Evolutionary conservation across 2,797 vertebrate species (phyloP).

Genomic region (Enteromius afrohamiltoni): DNA sequence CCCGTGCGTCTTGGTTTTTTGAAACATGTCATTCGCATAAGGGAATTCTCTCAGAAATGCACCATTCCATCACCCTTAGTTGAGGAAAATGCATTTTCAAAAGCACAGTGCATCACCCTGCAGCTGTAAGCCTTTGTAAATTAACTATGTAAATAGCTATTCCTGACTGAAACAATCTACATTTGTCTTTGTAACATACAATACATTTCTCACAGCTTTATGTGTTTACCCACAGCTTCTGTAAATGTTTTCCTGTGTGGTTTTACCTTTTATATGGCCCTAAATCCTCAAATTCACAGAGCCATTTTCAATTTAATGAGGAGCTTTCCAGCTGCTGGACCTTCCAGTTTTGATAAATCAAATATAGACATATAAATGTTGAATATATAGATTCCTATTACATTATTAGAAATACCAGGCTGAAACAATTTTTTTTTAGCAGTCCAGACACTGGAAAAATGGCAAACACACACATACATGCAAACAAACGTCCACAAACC

Average conservation of each 20-base stretch:
- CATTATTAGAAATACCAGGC: neutral
- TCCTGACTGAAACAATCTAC: constrained; percentile 71
- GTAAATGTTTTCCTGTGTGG: neutral
- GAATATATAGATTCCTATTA: neutral
- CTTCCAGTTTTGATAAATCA: neutral
- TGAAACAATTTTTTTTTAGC: neutral
- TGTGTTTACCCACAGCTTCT: constrained; percentile 30
- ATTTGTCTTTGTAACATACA: constrained; percentile 66
- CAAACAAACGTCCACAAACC: neutral
- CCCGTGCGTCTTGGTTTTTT: constrained; percentile 66
- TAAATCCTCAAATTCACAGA: constrained; percentile 2
- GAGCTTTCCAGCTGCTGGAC: neutral
- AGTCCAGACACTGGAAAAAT: neutral
- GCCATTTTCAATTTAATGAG: neutral
- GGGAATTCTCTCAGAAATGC: constrained; percentile 68
- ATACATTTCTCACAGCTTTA: constrained; percentile 1
- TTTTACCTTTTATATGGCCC: constrained; percentile 4
- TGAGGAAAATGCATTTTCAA: constrained; percentile 59
- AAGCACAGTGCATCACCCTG: constrained; percentile 68
- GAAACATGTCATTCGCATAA: constrained; percentile 78
- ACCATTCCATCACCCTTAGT: constrained; percentile 62
- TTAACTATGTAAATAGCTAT: constrained; percentile 77
- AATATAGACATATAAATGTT: neutral
- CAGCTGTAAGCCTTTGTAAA: constrained; percentile 74
- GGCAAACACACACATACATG: neutral